Evolutionary conservation across 2,888 invertebrate species (phyloP), one percentile per base, ranked within the genome.

Genomic region (Oscheius sp.): DNA sequence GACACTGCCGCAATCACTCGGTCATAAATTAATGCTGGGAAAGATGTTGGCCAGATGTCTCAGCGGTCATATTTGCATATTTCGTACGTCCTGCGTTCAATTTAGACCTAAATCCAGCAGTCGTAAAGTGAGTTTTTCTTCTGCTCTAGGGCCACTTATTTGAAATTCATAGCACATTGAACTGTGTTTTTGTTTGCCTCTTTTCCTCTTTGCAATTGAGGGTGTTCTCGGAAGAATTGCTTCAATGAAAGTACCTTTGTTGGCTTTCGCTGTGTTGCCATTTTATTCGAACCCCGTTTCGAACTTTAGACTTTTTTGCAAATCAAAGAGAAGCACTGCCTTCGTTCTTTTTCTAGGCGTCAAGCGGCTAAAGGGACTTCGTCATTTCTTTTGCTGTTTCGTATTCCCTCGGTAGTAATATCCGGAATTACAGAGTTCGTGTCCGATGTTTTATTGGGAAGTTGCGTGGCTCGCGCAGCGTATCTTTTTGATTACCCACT

Each of bases 321-420:
- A 42, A 42, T 42, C 42, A 42, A 42, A 7, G 42, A 42, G 42
- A 42, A 42, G 42, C 42, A 37, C 37, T 21, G n/a, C 21, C 29
- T 29, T 63, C n/a, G 33, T 33, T 51, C 51, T 68, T 68, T 68
- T 68, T 68, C 53, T 68, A 68, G 53, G 13, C 55, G 55, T 32
- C 53, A 55, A 21, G 53, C n/a, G 55, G 55, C 11, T n/a, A n/a
- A 29, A n/a, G 63, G 53, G 70, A 47, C 48, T 57, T 55, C 32
- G 59, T 70, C 70, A 70, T 47, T 70, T 58, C 53, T 53, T 66
- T 42, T 51, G 35, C 37, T 42, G 63, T 33, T 37, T 42, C 70
- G 70, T 70, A 70, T 70, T 70, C 70, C 70, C 70, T 70, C 70
- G 70, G 33, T 70, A 59, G 59, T 70, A 70, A 70, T 70, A 70